Percentiles rank a stretch among this genome's conserved stretches.
Conservation (phyloP, 2,797 vertebrate genomes). For the Acridotheres tristis region DNA sequence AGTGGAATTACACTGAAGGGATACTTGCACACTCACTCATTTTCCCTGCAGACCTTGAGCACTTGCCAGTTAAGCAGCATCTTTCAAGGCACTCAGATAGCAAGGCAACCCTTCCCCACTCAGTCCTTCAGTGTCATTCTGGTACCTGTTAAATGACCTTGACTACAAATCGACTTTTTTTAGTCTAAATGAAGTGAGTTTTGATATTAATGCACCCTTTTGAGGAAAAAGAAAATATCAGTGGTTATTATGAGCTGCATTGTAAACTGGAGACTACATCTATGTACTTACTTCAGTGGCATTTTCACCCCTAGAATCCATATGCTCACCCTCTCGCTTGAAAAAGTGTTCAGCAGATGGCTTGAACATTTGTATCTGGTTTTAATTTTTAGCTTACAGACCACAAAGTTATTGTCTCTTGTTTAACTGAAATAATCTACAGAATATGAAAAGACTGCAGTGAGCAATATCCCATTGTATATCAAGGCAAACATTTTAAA, state of each 20-base stretch:
- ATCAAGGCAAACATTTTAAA: constrained; percentile 18
- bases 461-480: constrained; percentile 9
- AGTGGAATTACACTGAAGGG: not conserved
- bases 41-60: not conserved
- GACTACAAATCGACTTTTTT: not conserved
- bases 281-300: not conserved
- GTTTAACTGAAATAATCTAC: constrained; percentile 29
- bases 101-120: not conserved
- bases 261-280: not conserved
- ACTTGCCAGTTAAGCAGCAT: not conserved
- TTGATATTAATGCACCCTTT: not conserved
- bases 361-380: constrained; percentile 11
- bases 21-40: not conserved
- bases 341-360: not conserved
- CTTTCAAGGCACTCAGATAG: not conserved
- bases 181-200: not conserved
- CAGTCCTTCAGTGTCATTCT: not conserved
- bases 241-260: not conserved
- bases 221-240: not conserved
- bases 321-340: not conserved
- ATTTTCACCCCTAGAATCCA: not conserved
- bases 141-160: not conserved
- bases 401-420: not conserved
- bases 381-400: constrained; percentile 39
- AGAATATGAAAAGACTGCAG: constrained; percentile 3